Evolutionary conservation across 1,140 invertebrate species (phyloP).

Genomic region (Trichonephila clavata): DNA sequence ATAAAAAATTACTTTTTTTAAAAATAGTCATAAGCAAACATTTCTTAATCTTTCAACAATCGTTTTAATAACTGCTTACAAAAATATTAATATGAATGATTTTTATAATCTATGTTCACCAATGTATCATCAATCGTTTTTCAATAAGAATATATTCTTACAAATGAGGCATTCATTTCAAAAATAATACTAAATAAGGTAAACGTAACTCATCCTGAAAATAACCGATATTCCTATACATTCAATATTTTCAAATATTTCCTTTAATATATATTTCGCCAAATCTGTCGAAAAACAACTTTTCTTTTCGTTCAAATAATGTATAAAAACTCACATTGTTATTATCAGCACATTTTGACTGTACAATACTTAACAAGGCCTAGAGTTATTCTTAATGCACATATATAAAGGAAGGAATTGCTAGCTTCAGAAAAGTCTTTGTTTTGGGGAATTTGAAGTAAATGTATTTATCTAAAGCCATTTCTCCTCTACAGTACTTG

Average conservation of each 20-base stretch:
- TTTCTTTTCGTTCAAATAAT: neutral
- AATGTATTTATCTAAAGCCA: conserved; percentile 45
- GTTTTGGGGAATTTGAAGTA: conserved; percentile 2
- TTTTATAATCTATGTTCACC: too few species aligned
- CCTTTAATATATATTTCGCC: neutral
- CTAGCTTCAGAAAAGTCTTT: neutral
- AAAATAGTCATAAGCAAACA: too few species aligned
- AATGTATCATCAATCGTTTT: too few species aligned
- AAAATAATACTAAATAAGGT: too few species aligned
- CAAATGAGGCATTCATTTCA: too few species aligned
- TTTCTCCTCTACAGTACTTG: neutral
- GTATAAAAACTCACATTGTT: neutral
- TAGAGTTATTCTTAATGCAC: neutral
- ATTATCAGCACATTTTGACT: neutral
- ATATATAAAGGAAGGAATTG: neutral
- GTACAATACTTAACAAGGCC: neutral
- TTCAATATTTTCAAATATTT: neutral
- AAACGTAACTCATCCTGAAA: too few species aligned
- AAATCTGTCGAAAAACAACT: neutral
- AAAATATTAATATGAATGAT: too few species aligned
- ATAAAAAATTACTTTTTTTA: too few species aligned
- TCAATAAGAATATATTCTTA: too few species aligned
- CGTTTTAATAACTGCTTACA: too few species aligned
- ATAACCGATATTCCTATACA: too few species aligned
- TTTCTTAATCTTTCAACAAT: too few species aligned